These are phyloP conservation scores for Eilema griseolum DNA, from an alignment of 2,888 invertebrate genomes.

Conservation along the genomic window DNA sequence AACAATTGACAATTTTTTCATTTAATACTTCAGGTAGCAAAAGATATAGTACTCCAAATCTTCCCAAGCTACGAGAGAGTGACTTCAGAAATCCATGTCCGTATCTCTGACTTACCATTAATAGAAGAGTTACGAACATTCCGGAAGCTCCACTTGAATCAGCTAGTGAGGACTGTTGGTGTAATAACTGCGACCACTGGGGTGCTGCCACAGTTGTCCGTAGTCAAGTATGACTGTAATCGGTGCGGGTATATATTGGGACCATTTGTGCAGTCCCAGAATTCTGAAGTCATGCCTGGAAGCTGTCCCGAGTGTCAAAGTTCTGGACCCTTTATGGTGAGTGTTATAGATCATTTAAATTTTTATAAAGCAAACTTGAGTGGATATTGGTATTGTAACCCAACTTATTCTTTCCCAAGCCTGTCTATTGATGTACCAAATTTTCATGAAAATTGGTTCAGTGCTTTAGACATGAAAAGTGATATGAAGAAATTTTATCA, in stretches of 20 bases:
- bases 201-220: slow-evolving; percentile 97
- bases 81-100: slow-evolving; percentile 96
- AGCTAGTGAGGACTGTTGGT: slow-evolving; percentile 94
- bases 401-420: no score
- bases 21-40: slow-evolving; percentile 87
- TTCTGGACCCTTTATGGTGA: slow-evolving; percentile 96
- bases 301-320: slow-evolving; percentile 99
- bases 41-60: slow-evolving; percentile 96
- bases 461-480: no score
- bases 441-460: no score
- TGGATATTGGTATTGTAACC: no score
- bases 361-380: no score
- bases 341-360: slow-evolving; percentile 34
- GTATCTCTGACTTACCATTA: slow-evolving; percentile 97
- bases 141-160: slow-evolving; percentile 96
- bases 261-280: slow-evolving; percentile 98
- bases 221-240: slow-evolving; percentile 99
- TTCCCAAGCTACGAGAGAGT: slow-evolving; percentile 99
- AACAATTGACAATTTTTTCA: not conserved
- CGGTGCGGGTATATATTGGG: slow-evolving; percentile 98
- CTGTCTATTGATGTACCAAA: no score
- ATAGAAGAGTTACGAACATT: slow-evolving; percentile 98
- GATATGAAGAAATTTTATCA: no score
- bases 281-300: slow-evolving; percentile 97
- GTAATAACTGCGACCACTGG: slow-evolving; percentile 99